Conservation (phyloP, 2,113 vertebrate genomes). For the Pollimyrus isidori region DNA sequence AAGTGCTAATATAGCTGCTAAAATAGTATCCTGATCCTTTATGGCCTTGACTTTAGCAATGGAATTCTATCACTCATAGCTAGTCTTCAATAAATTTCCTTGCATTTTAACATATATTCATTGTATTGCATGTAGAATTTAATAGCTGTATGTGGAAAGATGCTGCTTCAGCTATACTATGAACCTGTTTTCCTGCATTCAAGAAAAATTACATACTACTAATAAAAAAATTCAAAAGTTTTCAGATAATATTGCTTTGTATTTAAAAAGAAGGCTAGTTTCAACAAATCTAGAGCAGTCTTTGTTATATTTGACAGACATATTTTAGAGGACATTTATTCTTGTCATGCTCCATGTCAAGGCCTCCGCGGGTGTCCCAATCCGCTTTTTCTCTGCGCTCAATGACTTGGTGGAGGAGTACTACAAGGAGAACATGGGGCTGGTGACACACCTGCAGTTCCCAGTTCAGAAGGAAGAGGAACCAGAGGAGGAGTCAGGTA, state of each 20-base stretch:
- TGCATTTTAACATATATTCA: background rate
- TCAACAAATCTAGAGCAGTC: background rate
- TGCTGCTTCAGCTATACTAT: background rate
- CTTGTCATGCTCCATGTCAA: slow-evolving; percentile 42
- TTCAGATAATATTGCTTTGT: background rate
- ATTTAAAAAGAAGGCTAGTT: background rate
- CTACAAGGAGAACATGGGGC: slow-evolving; percentile 85
- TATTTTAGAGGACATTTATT: background rate
- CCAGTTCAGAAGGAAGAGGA: slow-evolving; percentile 80
- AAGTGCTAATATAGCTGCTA: background rate
- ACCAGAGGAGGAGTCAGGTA: slow-evolving; percentile 78
- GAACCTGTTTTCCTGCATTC: background rate
- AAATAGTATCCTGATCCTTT: background rate
- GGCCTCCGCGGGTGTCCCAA: slow-evolving; percentile 90
- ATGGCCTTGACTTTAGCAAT: background rate
- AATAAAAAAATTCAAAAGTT: background rate
- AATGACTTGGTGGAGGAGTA: slow-evolving; percentile 91
- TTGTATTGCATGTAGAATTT: background rate
- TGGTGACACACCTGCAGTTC: slow-evolving; percentile 84
- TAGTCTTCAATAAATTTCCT: background rate
- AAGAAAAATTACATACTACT: background rate
- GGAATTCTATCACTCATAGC: background rate
- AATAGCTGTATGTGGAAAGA: background rate
- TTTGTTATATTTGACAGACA: background rate
- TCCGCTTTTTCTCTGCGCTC: slow-evolving; percentile 76